These are phyloP conservation scores for Zaprionus obscuricornis DNA, from an alignment of 2,888 invertebrate genomes.

Conservation along the genomic window DNA sequence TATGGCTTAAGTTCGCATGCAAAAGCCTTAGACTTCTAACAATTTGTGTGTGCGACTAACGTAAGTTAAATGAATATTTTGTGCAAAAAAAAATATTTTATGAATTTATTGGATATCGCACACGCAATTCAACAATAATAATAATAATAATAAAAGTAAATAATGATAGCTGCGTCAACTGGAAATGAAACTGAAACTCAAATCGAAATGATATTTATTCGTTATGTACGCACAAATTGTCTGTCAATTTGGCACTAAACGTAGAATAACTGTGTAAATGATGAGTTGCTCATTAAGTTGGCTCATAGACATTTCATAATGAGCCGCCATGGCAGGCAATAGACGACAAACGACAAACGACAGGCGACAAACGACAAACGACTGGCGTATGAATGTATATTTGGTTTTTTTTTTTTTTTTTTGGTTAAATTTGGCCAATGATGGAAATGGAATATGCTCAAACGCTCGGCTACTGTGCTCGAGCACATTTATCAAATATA, in stretches of 20 bases:
- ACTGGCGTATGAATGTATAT: too few species aligned
- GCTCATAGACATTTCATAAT: slow-evolving; percentile 44
- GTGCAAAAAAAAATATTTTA: slow-evolving; percentile 19
- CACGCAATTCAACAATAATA: slow-evolving; percentile 50
- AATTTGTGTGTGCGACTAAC: too few species aligned
- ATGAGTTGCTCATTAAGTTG: slow-evolving; percentile 59
- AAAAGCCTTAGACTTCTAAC: slow-evolving; percentile 7
- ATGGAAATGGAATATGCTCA: slow-evolving; percentile 59
- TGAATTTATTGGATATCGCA: slow-evolving; percentile 28
- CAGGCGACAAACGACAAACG: slow-evolving; percentile 20
- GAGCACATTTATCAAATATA: slow-evolving; percentile 69
- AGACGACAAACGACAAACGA: slow-evolving; percentile 10
- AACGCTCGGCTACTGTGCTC: slow-evolving; percentile 43
- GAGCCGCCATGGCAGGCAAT: slow-evolving; percentile 24
- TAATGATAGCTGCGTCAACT: slow-evolving; percentile 40
- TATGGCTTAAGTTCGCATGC: slow-evolving; percentile 25
- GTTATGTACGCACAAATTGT: slow-evolving; percentile 46
- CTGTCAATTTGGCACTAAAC: slow-evolving; percentile 71
- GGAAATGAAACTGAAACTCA: slow-evolving; percentile 27
- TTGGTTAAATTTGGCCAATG: slow-evolving; percentile 18
- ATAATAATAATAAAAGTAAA: too few species aligned
- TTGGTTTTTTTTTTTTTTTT: slow-evolving; percentile 21
- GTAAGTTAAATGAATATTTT: slow-evolving; percentile 26
- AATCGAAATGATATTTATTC: slow-evolving; percentile 56
- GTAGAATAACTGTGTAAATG: slow-evolving; percentile 68